Percentiles rank a stretch among this genome's conserved stretches.
Evolutionary conservation across 2,797 vertebrate species (phyloP).

Genomic region (Phalanger gymnotis): DNA sequence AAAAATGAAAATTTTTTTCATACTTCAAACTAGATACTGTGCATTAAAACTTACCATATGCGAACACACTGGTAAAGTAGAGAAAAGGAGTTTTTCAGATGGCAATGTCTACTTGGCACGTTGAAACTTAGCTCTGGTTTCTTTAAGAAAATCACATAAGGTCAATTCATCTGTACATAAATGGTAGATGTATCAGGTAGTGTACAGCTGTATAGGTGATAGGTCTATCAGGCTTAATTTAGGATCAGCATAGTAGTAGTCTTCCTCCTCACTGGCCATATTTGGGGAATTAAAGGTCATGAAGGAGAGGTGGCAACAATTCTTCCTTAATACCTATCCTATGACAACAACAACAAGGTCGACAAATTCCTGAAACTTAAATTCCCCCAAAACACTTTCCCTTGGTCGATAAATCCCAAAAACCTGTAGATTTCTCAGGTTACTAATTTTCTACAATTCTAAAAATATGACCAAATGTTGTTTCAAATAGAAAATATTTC

Average conservation of each 20-base stretch:
- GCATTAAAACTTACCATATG: not conserved
- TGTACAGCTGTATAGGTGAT: not conserved
- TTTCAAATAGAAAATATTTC: not conserved
- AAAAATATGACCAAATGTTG: not conserved
- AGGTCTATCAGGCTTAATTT: not conserved
- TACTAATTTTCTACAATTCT: not conserved
- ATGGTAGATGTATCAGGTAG: no score
- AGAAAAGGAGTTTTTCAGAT: not conserved
- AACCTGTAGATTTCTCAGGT: not conserved
- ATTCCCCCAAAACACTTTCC: not conserved
- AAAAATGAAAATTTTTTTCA: not conserved
- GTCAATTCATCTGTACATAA: not conserved
- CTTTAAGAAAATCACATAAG: not conserved
- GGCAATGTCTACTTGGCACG: not conserved
- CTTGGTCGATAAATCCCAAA: not conserved
- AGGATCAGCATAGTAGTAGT: not conserved
- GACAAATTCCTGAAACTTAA: not conserved
- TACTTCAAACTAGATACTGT: not conserved
- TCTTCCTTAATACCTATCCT: not conserved
- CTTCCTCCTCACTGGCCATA: not conserved
- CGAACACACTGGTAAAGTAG: not conserved
- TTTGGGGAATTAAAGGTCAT: not conserved
- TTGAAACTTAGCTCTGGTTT: not conserved
- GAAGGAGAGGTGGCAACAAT: not conserved
- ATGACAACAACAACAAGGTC: not conserved